Conservation (phyloP, 2,113 vertebrate species). For the Heteronetta atricapilla region DNA sequence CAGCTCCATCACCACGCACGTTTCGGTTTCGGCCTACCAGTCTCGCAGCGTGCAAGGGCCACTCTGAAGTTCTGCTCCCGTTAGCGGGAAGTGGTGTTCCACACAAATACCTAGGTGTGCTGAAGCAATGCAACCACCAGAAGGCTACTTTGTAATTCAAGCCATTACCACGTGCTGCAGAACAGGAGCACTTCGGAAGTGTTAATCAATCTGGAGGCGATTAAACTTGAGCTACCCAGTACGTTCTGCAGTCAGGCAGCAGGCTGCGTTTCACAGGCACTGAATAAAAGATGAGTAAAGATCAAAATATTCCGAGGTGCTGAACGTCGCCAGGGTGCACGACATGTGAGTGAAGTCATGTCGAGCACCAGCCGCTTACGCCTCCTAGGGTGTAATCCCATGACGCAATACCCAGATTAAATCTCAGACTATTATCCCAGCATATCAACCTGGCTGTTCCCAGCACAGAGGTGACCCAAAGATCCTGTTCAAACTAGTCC, state of each 20-base stretch:
- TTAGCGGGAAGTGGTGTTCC: neutral
- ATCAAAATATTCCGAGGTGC: neutral
- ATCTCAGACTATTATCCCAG: slow-evolving; percentile 13
- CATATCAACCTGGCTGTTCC: neutral
- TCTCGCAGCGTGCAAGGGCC: neutral
- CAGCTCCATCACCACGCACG: accelerated
- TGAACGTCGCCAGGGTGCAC: neutral
- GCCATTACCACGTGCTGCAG: neutral
- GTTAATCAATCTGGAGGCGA: neutral
- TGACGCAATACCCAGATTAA: slow-evolving; percentile 21
- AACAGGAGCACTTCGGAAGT: neutral
- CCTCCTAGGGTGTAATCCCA: slow-evolving; percentile 28
- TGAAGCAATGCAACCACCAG: neutral
- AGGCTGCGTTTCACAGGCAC: neutral
- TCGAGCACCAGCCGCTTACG: neutral
- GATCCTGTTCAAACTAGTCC: slow-evolving; percentile 49
- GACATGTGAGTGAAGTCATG: neutral
- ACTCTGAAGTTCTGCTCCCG: neutral
- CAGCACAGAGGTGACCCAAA: neutral
- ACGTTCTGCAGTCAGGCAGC: neutral
- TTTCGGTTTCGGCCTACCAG: neutral
- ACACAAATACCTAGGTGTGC: neutral
- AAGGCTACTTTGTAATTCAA: neutral
- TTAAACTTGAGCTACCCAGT: neutral
- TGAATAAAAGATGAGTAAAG: neutral